Percentiles rank a stretch among this genome's conserved stretches.
These are phyloP conservation scores for Acanthochromis polyacanthus DNA, from an alignment of 2,113 vertebrate species.

Conservation along the genomic window DNA sequence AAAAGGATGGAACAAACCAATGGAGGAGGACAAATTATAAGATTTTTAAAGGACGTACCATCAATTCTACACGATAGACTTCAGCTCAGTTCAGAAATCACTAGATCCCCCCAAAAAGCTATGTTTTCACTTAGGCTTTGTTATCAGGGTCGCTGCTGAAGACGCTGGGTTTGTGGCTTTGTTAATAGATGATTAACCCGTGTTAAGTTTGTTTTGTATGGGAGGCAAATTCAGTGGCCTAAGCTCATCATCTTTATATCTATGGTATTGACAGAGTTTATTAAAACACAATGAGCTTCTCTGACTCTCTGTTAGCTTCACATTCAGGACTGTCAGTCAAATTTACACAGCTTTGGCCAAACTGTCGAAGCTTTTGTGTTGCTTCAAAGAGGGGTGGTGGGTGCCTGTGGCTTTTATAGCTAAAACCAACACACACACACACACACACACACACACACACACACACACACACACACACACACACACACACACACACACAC, in stretches of 20 bases:
- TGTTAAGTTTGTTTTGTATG: not conserved
- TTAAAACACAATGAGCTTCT: slow-evolving; percentile 55
- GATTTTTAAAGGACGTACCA: not conserved
- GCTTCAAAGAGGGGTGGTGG: slow-evolving; percentile 19
- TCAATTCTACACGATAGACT: not conserved
- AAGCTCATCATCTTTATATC: slow-evolving; percentile 52
- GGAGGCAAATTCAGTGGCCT: slow-evolving; percentile 30
- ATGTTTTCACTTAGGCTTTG: not conserved
- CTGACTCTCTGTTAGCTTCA: slow-evolving; percentile 35
- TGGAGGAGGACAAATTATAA: not conserved
- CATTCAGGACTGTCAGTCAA: slow-evolving; percentile 63
- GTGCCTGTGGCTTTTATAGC: slow-evolving; percentile 41
- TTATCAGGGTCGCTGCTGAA: not conserved
- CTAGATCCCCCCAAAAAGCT: not conserved
- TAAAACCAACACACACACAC: slow-evolving; percentile 17
- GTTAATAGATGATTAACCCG: slow-evolving; percentile 10
- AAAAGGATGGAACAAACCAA: slow-evolving; percentile 3
- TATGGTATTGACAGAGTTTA: slow-evolving; percentile 46
- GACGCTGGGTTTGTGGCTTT: not conserved
- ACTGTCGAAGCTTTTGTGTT: slow-evolving; percentile 57
- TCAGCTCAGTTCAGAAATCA: not conserved
- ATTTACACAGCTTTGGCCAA: slow-evolving; percentile 38
- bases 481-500: slow-evolving; percentile 49
- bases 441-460: not conserved
- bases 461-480: slow-evolving; percentile 20